A percentile compares a stretch with the other conserved stretches of the same genome.
Conservation (phyloP, 2,888 invertebrate species). For the Galeopsomyia nigrocyanea region DNA sequence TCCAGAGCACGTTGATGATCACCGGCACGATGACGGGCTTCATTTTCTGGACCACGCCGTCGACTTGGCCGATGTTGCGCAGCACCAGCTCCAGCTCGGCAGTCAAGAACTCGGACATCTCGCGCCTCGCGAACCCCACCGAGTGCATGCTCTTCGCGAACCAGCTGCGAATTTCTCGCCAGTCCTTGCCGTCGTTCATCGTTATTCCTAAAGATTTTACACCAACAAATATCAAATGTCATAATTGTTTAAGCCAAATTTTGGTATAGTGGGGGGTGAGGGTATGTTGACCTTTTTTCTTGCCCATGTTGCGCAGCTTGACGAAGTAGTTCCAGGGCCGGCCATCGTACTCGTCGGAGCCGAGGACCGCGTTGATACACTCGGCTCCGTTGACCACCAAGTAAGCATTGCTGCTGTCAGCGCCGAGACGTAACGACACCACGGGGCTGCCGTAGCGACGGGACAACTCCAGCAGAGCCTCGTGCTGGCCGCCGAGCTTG, state of each 20-base stretch:
- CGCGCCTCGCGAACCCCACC: constrained; percentile 73
- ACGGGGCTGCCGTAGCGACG: constrained; percentile 57
- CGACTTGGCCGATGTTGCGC: constrained; percentile 56
- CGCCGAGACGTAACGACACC: constrained; percentile 56
- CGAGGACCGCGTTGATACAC: constrained; percentile 71
- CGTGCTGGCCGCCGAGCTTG: constrained; percentile 57
- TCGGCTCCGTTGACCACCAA: constrained; percentile 72
- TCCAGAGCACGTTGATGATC: constrained; percentile 78
- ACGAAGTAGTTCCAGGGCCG: constrained; percentile 78
- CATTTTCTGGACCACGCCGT: constrained; percentile 57
- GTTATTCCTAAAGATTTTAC: constrained; percentile 74
- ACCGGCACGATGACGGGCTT: constrained; percentile 70
- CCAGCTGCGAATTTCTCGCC: constrained; percentile 74
- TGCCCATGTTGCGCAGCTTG: constrained; percentile 76
- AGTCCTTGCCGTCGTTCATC: constrained; percentile 73
- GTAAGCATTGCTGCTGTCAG: constrained; percentile 58
- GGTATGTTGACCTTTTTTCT: constrained; percentile 69
- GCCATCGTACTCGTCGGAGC: constrained; percentile 74
- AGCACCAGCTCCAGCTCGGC: constrained; percentile 71
- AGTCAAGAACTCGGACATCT: constrained; percentile 72
- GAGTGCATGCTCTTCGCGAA: constrained; percentile 71
- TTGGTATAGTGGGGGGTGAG: not conserved
- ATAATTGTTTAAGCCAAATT: too few species aligned
- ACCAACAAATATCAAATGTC: too few species aligned
- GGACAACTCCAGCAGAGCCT: constrained; percentile 58